A percentile compares a stretch with the other conserved stretches of the same genome.
phyloP scores from a whole-genome alignment of 2,797 vertebrate genomes.

The Ceryle rudis region DNA sequence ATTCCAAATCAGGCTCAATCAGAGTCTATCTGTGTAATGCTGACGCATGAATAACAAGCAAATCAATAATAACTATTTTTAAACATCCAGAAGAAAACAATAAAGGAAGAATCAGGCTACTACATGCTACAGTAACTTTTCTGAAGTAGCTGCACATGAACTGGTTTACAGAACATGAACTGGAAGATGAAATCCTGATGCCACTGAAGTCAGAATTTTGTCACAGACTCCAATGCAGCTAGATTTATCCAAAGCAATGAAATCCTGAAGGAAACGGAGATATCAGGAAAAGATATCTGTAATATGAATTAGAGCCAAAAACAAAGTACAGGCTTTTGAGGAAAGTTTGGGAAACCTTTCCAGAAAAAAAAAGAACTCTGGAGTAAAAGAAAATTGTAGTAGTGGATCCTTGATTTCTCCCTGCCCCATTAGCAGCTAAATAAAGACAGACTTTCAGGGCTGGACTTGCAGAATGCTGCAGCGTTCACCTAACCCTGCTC shows the following conservation, averaged over 20 bases:
- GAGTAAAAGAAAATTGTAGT: not conserved
- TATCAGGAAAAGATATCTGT: conserved; percentile 25
- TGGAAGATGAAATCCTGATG: conserved; percentile 17
- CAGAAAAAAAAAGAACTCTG: not conserved
- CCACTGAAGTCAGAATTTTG: not conserved
- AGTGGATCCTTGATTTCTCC: not conserved
- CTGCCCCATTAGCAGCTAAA: not conserved
- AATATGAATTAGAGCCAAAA: not conserved
- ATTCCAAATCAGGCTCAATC: not conserved
- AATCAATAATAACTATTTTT: not conserved
- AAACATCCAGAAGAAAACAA: not conserved
- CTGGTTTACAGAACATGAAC: not conserved
- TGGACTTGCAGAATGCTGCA: not conserved
- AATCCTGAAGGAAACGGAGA: conserved; percentile 6
- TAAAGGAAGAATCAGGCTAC: not conserved
- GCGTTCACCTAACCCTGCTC: not conserved
- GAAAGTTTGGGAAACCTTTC: not conserved
- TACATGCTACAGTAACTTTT: not conserved
- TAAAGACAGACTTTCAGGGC: not conserved
- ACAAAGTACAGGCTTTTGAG: not conserved
- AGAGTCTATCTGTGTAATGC: not conserved
- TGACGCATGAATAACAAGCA: not conserved
- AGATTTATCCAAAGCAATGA: not conserved
- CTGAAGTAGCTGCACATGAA: not conserved
- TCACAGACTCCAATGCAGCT: not conserved